Evolutionary conservation across 2,888 invertebrate species (phyloP).

Genomic region (Conchocele bisecta): DNA sequence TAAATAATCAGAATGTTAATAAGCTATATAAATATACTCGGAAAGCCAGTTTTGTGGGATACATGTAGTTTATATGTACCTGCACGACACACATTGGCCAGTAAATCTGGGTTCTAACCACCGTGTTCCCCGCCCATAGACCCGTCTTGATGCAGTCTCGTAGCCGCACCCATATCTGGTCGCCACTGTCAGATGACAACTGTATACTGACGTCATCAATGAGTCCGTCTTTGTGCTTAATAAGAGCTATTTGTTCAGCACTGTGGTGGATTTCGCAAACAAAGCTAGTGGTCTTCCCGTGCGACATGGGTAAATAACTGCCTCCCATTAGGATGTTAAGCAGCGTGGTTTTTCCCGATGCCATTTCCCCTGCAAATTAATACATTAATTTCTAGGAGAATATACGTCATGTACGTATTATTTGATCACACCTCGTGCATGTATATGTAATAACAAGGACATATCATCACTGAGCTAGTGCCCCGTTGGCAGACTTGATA

Average conservation of each 20-base stretch:
- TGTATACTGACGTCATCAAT: background rate
- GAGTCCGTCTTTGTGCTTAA: background rate
- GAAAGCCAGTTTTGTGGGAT: no score
- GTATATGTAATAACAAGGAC: no score
- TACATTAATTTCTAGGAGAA: background rate
- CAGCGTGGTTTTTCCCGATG: slow-evolving; percentile 49
- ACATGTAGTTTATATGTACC: no score
- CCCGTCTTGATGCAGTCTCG: slow-evolving; percentile 17
- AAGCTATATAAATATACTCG: background rate
- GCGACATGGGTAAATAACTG: slow-evolving; percentile 34
- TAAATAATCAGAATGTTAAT: no score
- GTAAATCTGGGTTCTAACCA: slow-evolving; percentile 16
- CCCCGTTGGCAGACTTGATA: no score
- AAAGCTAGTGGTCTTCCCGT: slow-evolving; percentile 19
- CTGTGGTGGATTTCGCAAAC: slow-evolving; percentile 39
- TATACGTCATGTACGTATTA: no score
- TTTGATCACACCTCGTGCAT: no score
- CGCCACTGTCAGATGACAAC: background rate
- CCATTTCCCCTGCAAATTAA: slow-evolving; percentile 36
- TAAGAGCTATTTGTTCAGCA: background rate
- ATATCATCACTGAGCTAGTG: no score
- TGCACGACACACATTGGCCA: slow-evolving; percentile 35
- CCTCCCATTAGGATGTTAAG: slow-evolving; percentile 49
- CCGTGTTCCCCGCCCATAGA: background rate
- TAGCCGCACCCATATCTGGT: slow-evolving; percentile 8